A percentile compares a stretch with the other conserved stretches of the same genome.
Evolutionary conservation across 1,140 invertebrate species (phyloP).

Genomic region (Drosophila bifasciata): DNA sequence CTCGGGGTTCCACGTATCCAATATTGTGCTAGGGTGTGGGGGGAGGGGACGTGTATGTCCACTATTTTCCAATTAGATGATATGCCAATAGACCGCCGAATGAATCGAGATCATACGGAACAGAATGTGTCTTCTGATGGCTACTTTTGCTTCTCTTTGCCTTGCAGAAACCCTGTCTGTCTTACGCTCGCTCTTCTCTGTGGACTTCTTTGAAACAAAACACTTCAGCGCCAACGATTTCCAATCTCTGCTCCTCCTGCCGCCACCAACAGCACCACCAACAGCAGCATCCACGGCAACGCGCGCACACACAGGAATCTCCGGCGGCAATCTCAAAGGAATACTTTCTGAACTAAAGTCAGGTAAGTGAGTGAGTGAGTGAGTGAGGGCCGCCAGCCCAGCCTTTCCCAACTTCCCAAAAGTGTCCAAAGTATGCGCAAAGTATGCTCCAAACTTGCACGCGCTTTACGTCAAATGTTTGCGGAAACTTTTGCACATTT

Average conservation of each 20-base stretch:
- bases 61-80: constrained; percentile 67
- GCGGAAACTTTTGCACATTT: constrained; percentile 60
- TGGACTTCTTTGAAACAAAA: constrained; percentile 69
- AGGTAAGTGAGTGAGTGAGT: constrained; percentile 53
- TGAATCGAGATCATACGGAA: constrained; percentile 18
- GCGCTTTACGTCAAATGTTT: constrained; percentile 48
- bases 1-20: not conserved
- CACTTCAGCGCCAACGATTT: constrained; percentile 53
- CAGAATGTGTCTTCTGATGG: constrained; percentile 16
- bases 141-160: constrained; percentile 43
- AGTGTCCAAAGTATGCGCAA: constrained; percentile 55
- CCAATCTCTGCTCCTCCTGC: constrained; percentile 52
- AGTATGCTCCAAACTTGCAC: constrained; percentile 59
- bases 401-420: constrained; percentile 4
- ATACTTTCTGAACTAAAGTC: constrained; percentile 61
- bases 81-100: constrained; percentile 50
- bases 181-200: constrained; percentile 71
- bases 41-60: constrained; percentile 20
- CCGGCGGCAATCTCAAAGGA: constrained; percentile 61
- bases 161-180: constrained; percentile 69
- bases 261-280: constrained; percentile 36
- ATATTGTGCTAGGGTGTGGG: not conserved
- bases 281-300: constrained; percentile 38
- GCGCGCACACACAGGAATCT: constrained; percentile 35
- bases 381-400: not conserved